Conservation (phyloP, 1,140 invertebrate species). For the Apis laboriosa region DNA sequence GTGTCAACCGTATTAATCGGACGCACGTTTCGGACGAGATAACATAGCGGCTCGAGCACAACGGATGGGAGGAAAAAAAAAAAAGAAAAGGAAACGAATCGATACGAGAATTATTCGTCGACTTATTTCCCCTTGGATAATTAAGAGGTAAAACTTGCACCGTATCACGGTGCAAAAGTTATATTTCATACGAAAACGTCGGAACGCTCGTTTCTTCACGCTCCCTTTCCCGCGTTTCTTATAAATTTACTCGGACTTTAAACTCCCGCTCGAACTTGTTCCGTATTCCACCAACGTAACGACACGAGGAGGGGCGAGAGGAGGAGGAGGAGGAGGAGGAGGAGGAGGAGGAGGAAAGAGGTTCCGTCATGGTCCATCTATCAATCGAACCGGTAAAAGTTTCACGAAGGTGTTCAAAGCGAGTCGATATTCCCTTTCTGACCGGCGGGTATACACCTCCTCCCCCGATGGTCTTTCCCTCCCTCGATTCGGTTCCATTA, state of each 20-base stretch:
- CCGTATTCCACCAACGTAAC: too few relatives aligned
- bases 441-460: background rate
- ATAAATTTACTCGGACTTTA: too few relatives aligned
- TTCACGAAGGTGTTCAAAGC: slow-evolving; percentile 23
- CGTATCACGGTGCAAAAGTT: too few relatives aligned
- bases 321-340: too few relatives aligned
- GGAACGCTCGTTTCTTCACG: too few relatives aligned
- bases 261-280: too few relatives aligned
- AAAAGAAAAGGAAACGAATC: background rate
- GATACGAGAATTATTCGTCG: too few relatives aligned
- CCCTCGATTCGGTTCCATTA: slow-evolving; percentile 42
- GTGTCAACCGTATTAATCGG: slow-evolving; percentile 32
- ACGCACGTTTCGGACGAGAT: slow-evolving; percentile 17
- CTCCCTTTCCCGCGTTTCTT: too few relatives aligned
- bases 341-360: too few relatives aligned
- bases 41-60: background rate
- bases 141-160: background rate
- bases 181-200: too few relatives aligned
- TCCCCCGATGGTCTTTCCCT: background rate
- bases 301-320: too few relatives aligned
- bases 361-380: background rate
- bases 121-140: background rate
- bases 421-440: slow-evolving; percentile 15
- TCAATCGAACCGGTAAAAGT: background rate
- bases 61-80: background rate